These are phyloP conservation scores for Diabrotica balteata DNA, from an alignment of 2,888 invertebrate species.

Conservation along the genomic window DNA sequence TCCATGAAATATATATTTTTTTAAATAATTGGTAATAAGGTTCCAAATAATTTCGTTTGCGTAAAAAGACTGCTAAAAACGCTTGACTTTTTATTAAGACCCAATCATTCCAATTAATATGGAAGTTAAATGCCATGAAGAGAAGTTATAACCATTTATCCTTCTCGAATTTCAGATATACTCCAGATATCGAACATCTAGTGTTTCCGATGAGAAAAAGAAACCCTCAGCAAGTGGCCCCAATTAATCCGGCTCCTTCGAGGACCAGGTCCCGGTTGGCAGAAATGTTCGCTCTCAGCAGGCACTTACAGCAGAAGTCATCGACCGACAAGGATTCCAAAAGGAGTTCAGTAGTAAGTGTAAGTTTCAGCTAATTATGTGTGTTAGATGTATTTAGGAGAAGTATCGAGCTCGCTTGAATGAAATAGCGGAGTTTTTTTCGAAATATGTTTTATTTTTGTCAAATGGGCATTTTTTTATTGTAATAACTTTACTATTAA, in stretches of 20 bases:
- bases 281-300: slow-evolving; percentile 63
- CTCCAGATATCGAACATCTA: slow-evolving; percentile 66
- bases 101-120: no score
- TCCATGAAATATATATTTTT: no score
- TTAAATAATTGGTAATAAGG: no score
- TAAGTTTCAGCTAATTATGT: slow-evolving; percentile 41
- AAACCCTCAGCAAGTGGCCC: slow-evolving; percentile 58
- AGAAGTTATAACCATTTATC: neutral
- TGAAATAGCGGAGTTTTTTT: no score
- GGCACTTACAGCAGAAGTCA: slow-evolving; percentile 57
- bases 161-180: slow-evolving; percentile 41
- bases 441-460: no score
- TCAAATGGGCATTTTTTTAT: no score
- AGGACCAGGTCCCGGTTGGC: slow-evolving; percentile 62
- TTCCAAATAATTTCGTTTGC: no score
- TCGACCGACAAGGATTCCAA: slow-evolving; percentile 55
- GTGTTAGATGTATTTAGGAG: neutral
- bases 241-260: slow-evolving; percentile 53
- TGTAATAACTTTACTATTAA: no score
- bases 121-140: no score
- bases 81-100: no score
- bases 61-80: no score
- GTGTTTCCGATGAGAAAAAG: slow-evolving; percentile 63
- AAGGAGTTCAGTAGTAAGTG: slow-evolving; percentile 49
- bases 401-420: no score